A percentile compares a stretch with the other conserved stretches of the same genome.
phyloP scores from a whole-genome alignment of 1,140 invertebrate genomes.

The Hyphantria cunea region DNA sequence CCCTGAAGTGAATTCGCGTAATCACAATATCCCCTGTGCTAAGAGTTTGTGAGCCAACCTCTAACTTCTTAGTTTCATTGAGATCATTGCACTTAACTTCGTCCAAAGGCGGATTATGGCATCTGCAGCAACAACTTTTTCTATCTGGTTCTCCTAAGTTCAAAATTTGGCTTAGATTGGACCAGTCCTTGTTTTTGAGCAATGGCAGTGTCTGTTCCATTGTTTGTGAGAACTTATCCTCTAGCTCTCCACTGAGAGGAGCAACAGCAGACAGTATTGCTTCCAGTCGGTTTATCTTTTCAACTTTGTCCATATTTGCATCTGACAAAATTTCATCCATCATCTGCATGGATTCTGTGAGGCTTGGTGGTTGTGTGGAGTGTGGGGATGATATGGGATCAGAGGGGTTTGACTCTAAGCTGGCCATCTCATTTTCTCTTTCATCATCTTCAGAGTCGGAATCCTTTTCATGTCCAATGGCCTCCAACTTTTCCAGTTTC shows the following conservation, averaged over 20 bases:
- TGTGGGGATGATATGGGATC: slow-evolving; percentile 88
- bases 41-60: slow-evolving; percentile 89
- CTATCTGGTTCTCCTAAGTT: slow-evolving; percentile 65
- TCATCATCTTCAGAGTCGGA: slow-evolving; percentile 88
- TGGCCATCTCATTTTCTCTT: slow-evolving; percentile 88
- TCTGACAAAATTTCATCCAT: slow-evolving; percentile 93
- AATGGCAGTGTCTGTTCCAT: slow-evolving; percentile 79
- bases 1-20: slow-evolving; percentile 93
- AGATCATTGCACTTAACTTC: slow-evolving; percentile 75
- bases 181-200: slow-evolving; percentile 78
- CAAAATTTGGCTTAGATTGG: slow-evolving; percentile 74
- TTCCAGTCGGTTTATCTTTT: slow-evolving; percentile 93
- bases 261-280: slow-evolving; percentile 91
- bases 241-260: slow-evolving; percentile 78
- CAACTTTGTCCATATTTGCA: slow-evolving; percentile 91
- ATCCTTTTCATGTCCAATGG: slow-evolving; percentile 86
- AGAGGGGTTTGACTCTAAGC: slow-evolving; percentile 89
- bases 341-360: slow-evolving; percentile 95
- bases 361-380: slow-evolving; percentile 90
- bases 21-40: slow-evolving; percentile 97
- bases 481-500: slow-evolving; percentile 95
- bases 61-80: slow-evolving; percentile 70
- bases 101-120: slow-evolving; percentile 74
- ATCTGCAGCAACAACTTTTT: slow-evolving; percentile 81
- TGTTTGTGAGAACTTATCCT: slow-evolving; percentile 75